Evolutionary conservation across 1,140 invertebrate genomes (phyloP).

Genomic region (Drosophila sp.): DNA sequence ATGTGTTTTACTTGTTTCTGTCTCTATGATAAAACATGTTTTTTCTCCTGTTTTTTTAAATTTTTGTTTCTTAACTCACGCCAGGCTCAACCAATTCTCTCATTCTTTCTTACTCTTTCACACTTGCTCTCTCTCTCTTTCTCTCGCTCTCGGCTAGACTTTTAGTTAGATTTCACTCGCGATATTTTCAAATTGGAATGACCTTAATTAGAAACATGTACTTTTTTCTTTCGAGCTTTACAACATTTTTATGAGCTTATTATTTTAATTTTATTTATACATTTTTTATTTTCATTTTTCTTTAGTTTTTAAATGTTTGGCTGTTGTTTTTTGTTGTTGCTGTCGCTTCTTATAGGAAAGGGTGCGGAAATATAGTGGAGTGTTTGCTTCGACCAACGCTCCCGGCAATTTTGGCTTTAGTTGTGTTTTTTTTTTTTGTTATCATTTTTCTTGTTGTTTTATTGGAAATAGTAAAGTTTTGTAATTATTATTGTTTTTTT

Average conservation of each 20-base stretch:
- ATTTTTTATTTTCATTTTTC: slow-evolving; percentile 21
- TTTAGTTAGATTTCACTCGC: slow-evolving; percentile 76
- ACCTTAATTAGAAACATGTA: slow-evolving; percentile 83
- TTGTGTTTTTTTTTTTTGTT: slow-evolving; percentile 42
- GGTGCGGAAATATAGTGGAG: slow-evolving; percentile 67
- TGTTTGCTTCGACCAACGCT: slow-evolving; percentile 61
- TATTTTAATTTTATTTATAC: slow-evolving; percentile 20
- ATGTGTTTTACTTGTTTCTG: slow-evolving; percentile 68
- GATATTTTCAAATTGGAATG: slow-evolving; percentile 82
- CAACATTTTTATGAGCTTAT: slow-evolving; percentile 47
- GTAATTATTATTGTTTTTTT: slow-evolving; percentile 40
- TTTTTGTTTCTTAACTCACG: slow-evolving; percentile 2
- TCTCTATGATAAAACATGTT: slow-evolving; percentile 38
- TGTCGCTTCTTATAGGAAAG: slow-evolving; percentile 69
- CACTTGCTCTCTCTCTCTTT: slow-evolving; percentile 26
- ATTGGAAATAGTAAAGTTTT: slow-evolving; percentile 78
- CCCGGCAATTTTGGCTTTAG: slow-evolving; percentile 78
- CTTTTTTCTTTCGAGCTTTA: slow-evolving; percentile 74
- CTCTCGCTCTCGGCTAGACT: slow-evolving; percentile 40
- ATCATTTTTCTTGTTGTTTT: slow-evolving; percentile 30
- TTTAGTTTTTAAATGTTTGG: slow-evolving; percentile 46
- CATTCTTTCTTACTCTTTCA: slow-evolving; percentile 45
- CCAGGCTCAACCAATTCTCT: slow-evolving; percentile 31
- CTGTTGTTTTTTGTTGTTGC: slow-evolving; percentile 50
- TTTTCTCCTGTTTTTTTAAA: slow-evolving; percentile 30